Evolutionary conservation across 2,113 vertebrate genomes (phyloP).

Genomic region (Pygoscelis adeliae): DNA sequence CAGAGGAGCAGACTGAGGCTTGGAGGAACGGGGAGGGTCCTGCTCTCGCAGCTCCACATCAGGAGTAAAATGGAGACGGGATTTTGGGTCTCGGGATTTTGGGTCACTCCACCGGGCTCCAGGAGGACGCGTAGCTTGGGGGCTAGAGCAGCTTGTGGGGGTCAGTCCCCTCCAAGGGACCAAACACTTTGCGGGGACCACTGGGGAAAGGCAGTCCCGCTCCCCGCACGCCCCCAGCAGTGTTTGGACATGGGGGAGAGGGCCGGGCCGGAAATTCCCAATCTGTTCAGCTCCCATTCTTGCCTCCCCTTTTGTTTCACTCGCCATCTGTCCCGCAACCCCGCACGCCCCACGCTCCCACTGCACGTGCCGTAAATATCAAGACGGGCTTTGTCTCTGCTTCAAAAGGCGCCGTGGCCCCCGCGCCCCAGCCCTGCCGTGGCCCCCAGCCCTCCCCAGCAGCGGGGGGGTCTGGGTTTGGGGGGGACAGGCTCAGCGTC

Average conservation of each 20-base stretch:
- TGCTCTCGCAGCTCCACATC: background rate
- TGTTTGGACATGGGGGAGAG: fast-evolving
- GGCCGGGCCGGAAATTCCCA: background rate
- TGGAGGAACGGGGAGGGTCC: fast-evolving
- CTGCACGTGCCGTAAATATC: conserved; percentile 42
- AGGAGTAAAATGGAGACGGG: background rate
- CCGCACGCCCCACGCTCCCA: background rate
- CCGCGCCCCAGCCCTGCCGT: background rate
- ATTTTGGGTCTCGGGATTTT: background rate
- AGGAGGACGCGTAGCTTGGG: fast-evolving
- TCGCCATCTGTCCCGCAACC: conserved; percentile 58
- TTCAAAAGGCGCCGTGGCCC: background rate
- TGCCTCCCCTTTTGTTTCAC: conserved; percentile 52
- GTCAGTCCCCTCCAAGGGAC: background rate
- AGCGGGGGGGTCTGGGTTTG: background rate
- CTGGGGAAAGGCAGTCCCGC: fast-evolving
- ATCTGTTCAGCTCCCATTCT: conserved; percentile 29
- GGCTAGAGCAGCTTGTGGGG: background rate
- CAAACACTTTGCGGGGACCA: fast-evolving
- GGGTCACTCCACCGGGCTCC: fast-evolving
- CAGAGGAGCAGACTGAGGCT: background rate
- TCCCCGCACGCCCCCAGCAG: background rate
- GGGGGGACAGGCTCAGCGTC: background rate
- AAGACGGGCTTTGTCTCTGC: conserved; percentile 34
- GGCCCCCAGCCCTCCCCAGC: background rate